phyloP scores from a whole-genome alignment of 2,113 vertebrate genomes.

The Hippocampus mohnikei region DNA sequence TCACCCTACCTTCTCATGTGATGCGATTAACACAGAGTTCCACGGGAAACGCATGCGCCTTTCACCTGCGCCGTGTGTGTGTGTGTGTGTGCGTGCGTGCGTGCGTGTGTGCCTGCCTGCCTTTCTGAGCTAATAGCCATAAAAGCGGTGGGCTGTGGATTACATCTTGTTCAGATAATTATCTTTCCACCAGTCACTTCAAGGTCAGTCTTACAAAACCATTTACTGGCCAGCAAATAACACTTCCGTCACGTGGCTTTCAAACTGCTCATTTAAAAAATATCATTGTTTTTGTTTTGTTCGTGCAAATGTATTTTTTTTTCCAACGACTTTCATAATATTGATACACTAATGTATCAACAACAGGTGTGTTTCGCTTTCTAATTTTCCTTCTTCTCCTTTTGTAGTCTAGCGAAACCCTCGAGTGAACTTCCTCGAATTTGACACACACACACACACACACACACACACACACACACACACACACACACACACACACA shows the following conservation, averaged over 20 bases:
- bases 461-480: no score
- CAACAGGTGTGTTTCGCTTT: neutral
- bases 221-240: slow-evolving; percentile 39
- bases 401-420: neutral
- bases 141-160: slow-evolving; percentile 52
- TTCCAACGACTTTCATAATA: slow-evolving; percentile 2
- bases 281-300: slow-evolving; percentile 4
- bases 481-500: no score
- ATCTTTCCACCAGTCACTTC: slow-evolving; percentile 50
- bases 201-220: slow-evolving; percentile 58
- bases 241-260: slow-evolving; percentile 29
- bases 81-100: slow-evolving; percentile 12
- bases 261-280: slow-evolving; percentile 12
- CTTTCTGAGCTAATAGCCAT: slow-evolving; percentile 45
- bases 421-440: neutral
- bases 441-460: neutral
- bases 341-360: neutral
- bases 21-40: slow-evolving; percentile 50
- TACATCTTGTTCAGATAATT: slow-evolving; percentile 55
- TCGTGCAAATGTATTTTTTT: neutral
- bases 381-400: neutral
- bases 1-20: slow-evolving; percentile 60
- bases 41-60: slow-evolving; percentile 32
- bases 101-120: slow-evolving; percentile 15
- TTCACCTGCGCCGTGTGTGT: slow-evolving; percentile 29